Evolutionary conservation across 1,140 invertebrate genomes (phyloP).

Genomic region (Microplitis demolitor): DNA sequence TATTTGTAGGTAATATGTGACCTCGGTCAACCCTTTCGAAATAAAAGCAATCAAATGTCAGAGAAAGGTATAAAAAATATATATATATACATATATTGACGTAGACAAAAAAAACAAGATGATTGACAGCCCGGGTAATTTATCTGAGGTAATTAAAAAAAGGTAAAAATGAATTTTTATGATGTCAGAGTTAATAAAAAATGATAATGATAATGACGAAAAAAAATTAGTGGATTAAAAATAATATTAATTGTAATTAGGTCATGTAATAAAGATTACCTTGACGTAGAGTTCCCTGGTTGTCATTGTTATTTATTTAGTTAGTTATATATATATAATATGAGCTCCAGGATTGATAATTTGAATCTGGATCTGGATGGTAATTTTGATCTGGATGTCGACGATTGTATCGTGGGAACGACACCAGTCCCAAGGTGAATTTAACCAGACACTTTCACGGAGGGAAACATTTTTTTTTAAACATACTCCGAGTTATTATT

Average conservation of each 20-base stretch:
- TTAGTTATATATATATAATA: no score
- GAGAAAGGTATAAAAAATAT: slow-evolving; percentile 26
- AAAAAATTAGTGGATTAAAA: not conserved
- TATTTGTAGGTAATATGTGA: slow-evolving; percentile 23
- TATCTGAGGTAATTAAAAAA: no score
- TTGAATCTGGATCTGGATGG: not conserved
- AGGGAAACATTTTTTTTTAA: slow-evolving; percentile 17
- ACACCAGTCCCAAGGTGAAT: slow-evolving; percentile 22
- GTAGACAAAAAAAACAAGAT: no score
- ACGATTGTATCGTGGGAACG: slow-evolving; percentile 24
- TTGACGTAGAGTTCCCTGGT: slow-evolving; percentile 58
- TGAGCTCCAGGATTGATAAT: no score
- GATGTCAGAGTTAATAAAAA: not conserved
- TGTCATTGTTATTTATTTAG: slow-evolving; percentile 43
- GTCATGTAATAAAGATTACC: slow-evolving; percentile 39
- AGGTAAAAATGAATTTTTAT: no score
- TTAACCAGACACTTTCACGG: slow-evolving; percentile 20
- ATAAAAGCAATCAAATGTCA: slow-evolving; percentile 29
- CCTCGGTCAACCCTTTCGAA: slow-evolving; percentile 40
- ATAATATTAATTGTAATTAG: not conserved
- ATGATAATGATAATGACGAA: not conserved
- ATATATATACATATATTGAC: not conserved
- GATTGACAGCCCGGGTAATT: no score
- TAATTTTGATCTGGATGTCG: no score
- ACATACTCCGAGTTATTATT: slow-evolving; percentile 9